Percentiles rank a stretch among this genome's conserved stretches.
phyloP scores from a whole-genome alignment of 1,140 invertebrate genomes.

The Trichogramma pretiosum region DNA sequence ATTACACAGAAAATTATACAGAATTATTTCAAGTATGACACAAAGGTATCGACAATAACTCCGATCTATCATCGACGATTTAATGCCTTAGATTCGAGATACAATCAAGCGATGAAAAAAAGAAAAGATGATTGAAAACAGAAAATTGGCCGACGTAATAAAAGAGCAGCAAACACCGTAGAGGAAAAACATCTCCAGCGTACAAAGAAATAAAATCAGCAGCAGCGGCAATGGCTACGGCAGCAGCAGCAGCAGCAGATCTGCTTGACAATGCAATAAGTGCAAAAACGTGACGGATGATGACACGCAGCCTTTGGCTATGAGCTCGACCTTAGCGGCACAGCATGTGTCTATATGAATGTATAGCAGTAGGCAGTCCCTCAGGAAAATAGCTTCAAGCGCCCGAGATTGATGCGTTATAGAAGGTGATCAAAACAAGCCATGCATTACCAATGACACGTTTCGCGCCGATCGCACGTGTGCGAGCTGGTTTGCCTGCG shows the following conservation, averaged over 20 bases:
- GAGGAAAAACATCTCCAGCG: neutral
- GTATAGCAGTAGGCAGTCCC: neutral
- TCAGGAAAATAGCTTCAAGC: slow-evolving; percentile 15
- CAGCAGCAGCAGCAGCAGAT: neutral
- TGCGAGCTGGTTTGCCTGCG: neutral
- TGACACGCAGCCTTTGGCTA: slow-evolving; percentile 23
- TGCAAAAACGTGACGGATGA: slow-evolving; percentile 23
- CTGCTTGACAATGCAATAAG: neutral
- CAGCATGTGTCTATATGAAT: too few species aligned
- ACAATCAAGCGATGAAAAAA: too few species aligned
- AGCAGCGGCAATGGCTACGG: neutral
- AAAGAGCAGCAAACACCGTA: neutral
- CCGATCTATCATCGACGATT: too few species aligned
- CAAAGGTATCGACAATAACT: too few species aligned
- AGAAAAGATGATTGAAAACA: too few species aligned
- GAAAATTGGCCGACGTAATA: too few species aligned
- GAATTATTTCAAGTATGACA: too few species aligned
- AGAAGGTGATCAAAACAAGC: slow-evolving; percentile 30
- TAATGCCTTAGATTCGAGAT: too few species aligned
- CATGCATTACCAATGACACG: slow-evolving; percentile 30
- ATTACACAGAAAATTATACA: too few species aligned
- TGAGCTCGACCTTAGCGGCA: too few species aligned
- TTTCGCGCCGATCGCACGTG: neutral
- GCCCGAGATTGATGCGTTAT: slow-evolving; percentile 30
- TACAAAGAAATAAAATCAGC: slow-evolving; percentile 7